Conservation (phyloP, 2,888 invertebrate species). For the Cephus spinipes region DNA sequence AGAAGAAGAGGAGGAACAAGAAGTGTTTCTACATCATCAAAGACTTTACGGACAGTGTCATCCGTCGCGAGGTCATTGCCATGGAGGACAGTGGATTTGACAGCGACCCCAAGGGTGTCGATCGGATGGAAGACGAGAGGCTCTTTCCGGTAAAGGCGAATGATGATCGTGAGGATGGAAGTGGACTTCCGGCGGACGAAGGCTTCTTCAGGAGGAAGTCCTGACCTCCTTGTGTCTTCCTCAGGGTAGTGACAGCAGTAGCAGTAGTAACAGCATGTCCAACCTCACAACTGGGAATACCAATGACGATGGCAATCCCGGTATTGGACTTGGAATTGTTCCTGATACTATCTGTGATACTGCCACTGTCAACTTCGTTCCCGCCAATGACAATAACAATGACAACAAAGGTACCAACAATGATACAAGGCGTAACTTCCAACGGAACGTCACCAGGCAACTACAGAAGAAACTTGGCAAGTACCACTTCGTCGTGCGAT, state of each 20-base stretch:
- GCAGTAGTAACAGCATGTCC: constrained; percentile 45
- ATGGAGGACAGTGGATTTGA: constrained; percentile 69
- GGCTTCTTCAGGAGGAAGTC: background rate
- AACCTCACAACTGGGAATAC: background rate
- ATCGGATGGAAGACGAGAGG: constrained; percentile 60
- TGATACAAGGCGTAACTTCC: constrained; percentile 47
- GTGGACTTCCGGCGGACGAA: background rate
- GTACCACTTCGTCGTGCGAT: background rate
- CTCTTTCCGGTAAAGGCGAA: constrained; percentile 53
- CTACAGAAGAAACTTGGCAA: constrained; percentile 65
- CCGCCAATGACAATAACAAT: constrained; percentile 59
- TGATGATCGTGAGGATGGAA: background rate
- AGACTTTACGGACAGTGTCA: background rate
- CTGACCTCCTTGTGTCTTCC: constrained; percentile 23
- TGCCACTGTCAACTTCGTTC: background rate
- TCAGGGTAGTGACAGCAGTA: constrained; percentile 64
- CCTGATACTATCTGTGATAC: background rate
- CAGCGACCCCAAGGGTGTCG: constrained; percentile 64
- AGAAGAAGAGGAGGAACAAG: background rate
- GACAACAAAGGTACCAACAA: constrained; percentile 45
- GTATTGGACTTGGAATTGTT: background rate
- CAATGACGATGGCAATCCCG: background rate
- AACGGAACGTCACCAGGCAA: constrained; percentile 60
- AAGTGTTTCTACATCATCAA: background rate
- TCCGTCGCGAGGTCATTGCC: background rate